These are phyloP conservation scores for Ranitomeya imitator DNA, from an alignment of 2,113 vertebrate genomes.

Conservation along the genomic window DNA sequence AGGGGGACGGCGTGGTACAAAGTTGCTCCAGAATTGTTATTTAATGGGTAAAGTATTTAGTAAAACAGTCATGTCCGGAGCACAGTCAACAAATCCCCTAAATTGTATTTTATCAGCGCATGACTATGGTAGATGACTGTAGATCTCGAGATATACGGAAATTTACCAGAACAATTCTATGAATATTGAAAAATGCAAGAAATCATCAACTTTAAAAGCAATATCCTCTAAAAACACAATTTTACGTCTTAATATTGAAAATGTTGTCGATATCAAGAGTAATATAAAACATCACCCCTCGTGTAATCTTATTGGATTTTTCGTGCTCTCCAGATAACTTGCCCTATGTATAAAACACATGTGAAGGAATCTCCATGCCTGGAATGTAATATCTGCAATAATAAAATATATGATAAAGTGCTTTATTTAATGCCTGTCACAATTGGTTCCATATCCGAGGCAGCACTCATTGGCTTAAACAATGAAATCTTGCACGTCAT, in stretches of 20 bases:
- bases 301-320: conserved; percentile 29
- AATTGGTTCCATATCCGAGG: conserved; percentile 46
- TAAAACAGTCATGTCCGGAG: no score
- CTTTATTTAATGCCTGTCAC: conserved; percentile 51
- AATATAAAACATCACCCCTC: background rate
- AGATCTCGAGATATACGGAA: background rate
- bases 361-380: conserved; percentile 2
- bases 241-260: background rate
- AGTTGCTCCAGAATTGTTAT: no score
- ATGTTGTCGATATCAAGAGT: background rate
- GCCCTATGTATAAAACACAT: conserved; percentile 18
- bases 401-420: conserved; percentile 47
- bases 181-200: background rate
- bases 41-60: no score
- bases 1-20: background rate
- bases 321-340: background rate
- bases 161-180: background rate
- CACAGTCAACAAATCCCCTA: no score
- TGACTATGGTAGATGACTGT: background rate
- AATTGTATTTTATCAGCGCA: background rate
- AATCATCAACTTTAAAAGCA: background rate
- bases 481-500: conserved; percentile 54
- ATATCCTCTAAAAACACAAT: background rate
- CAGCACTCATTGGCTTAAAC: conserved; percentile 36
- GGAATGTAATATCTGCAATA: conserved; percentile 28